Percentiles rank a stretch among this genome's conserved stretches.
Conservation (phyloP, 2,888 invertebrate species). For the Osmoderma eremita region DNA sequence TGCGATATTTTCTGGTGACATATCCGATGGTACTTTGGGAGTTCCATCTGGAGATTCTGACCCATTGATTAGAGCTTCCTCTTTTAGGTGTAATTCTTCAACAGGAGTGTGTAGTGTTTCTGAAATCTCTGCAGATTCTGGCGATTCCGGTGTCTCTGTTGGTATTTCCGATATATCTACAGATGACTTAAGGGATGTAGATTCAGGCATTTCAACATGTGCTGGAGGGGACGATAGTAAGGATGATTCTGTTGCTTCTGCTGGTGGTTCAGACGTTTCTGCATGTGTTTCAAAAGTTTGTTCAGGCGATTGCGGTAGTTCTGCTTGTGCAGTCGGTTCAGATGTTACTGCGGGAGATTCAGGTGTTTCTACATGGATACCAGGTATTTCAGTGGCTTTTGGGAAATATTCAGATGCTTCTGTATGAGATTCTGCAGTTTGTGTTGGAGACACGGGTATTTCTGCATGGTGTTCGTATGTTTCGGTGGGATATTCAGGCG, state of each 20-base stretch:
- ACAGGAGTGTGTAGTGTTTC: neutral
- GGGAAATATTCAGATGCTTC: too few species aligned
- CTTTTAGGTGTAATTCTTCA: neutral
- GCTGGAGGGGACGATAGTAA: neutral
- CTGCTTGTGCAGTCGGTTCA: neutral
- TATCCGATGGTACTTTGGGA: too few species aligned
- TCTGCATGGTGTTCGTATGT: neutral
- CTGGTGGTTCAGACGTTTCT: neutral
- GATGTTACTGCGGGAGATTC: slow-evolving; percentile 3
- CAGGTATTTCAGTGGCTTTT: too few species aligned
- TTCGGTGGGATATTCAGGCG: slow-evolving; percentile 9
- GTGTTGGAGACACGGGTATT: too few species aligned
- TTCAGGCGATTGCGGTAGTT: neutral
- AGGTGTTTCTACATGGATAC: slow-evolving; percentile 12
- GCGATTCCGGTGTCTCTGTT: neutral
- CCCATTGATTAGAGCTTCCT: too few species aligned
- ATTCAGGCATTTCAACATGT: neutral
- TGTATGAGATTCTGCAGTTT: too few species aligned
- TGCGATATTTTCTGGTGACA: too few species aligned
- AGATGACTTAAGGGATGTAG: neutral
- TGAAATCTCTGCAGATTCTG: neutral
- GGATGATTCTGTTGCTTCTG: neutral
- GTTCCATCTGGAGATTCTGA: too few species aligned
- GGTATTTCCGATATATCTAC: neutral
- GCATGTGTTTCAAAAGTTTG: slow-evolving; percentile 7